Evolutionary conservation across 2,888 invertebrate genomes (phyloP), one percentile per base, ranked within the genome.

Genomic region (Desoria tigrina): DNA sequence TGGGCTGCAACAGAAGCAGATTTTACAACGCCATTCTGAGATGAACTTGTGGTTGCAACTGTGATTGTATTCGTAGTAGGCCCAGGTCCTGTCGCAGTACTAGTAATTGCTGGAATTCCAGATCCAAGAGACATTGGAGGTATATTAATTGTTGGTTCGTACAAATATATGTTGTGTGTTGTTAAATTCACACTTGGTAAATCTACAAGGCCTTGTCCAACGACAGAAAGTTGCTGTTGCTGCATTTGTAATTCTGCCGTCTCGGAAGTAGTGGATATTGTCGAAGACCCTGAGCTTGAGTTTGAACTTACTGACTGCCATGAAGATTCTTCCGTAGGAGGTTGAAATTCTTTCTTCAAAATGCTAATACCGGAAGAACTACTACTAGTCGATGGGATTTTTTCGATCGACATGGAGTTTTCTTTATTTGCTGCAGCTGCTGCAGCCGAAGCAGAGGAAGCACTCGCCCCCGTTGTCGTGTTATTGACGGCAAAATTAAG

Each of bases 261-360:
- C 61, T 76, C 76, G 0, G 90, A 90, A 24, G 91, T 89, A 0
- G 92, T 92, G 7, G 92, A 92, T 55, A 92, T 89, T 1, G 92
- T 93, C 2, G 92, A 92, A 59, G 92, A 92, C 9, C 92, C 92
- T n/a, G 81, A 82, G 70, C 82, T 82, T 74, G n/a, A n/a, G n/a
- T n/a, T n/a, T 21, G 76, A 76, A 63, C 74, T 74, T 57, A 75
- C 75, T 1, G 74, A 74, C 61, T 76, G 74, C 76, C 74, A 74
- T 9, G 76, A 76, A 24, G 68, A 69, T 56, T 76, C 76, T 65
- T 76, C 76, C 50, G 71, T 76, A 1, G 75, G 76, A 16, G 76
- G 76, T 62, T 75, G 76, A 58, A 76, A 76, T 59, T 76, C 76
- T 55, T 76, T 76, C 27, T 68, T 73, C n/a, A 76, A 58, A 23